Conservation (phyloP, 2,797 vertebrate species). For the Enteromius thamalakanensis region DNA sequence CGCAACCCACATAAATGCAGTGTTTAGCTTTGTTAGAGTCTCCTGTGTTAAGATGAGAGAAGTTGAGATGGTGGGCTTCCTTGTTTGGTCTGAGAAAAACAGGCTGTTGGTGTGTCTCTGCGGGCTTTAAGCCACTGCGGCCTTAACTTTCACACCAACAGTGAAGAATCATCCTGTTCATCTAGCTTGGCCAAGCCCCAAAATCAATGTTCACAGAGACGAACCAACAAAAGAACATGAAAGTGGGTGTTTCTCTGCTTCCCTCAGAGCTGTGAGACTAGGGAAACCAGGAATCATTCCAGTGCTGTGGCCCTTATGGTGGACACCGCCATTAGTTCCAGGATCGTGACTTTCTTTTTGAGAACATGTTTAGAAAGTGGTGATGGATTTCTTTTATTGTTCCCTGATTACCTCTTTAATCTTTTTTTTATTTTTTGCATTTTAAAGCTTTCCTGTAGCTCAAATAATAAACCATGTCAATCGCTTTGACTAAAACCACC, state of each 20-base stretch:
- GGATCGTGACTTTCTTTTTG: not conserved
- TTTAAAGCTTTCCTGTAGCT: no score
- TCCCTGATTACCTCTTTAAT: not conserved
- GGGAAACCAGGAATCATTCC: slow-evolving; percentile 29
- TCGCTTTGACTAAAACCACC: no score
- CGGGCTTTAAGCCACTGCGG: slow-evolving; percentile 3
- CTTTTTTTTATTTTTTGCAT: not conserved
- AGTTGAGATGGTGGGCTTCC: not conserved
- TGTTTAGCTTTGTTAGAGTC: not conserved
- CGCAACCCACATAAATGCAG: not conserved
- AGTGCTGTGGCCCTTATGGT: not conserved
- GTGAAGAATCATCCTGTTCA: slow-evolving; percentile 43
- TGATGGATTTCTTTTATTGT: not conserved
- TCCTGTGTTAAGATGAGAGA: not conserved
- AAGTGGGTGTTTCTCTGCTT: slow-evolving; percentile 56
- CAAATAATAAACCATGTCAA: no score
- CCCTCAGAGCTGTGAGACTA: slow-evolving; percentile 47
- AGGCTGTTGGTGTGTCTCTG: slow-evolving; percentile 18
- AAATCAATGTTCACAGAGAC: slow-evolving; percentile 59
- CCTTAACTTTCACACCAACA: slow-evolving; percentile 39
- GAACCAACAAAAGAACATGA: slow-evolving; percentile 52
- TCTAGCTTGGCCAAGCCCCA: slow-evolving; percentile 49
- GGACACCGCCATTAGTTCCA: not conserved
- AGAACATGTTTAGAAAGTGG: not conserved
- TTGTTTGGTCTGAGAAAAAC: slow-evolving; percentile 19